Conservation (phyloP, 2,797 vertebrate genomes). For the Gallinago solitaria region DNA sequence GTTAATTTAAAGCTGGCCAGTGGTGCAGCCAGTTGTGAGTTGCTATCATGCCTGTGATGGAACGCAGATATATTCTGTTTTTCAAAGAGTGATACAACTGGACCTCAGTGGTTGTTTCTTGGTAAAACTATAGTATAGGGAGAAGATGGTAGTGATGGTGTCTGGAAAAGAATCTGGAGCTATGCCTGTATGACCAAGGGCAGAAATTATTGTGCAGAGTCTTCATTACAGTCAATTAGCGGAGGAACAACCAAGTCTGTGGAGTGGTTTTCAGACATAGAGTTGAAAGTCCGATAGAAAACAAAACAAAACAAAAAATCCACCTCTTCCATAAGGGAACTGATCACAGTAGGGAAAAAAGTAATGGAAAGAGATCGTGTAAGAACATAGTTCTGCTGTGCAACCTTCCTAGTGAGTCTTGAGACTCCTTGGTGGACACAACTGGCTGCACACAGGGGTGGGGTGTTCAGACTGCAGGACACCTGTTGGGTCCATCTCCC, state of each 20-base stretch:
- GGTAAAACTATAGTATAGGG: background rate
- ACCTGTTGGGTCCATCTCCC: background rate
- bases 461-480: background rate
- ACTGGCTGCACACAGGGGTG: background rate
- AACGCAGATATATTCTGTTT: background rate
- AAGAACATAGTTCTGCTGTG: background rate
- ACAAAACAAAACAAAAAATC: background rate
- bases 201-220: background rate
- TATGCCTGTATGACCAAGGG: accelerated
- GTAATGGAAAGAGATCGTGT: background rate
- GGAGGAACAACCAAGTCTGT: background rate
- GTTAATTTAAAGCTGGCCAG: background rate
- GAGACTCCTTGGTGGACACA: background rate
- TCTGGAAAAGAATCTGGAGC: background rate
- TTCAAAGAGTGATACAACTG: background rate
- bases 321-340: background rate
- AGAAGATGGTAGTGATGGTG: background rate
- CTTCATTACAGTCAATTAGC: background rate
- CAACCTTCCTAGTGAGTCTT: background rate
- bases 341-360: background rate
- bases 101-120: background rate
- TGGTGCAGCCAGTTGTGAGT: background rate
- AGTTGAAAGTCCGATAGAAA: background rate
- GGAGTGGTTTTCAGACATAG: background rate
- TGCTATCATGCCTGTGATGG: background rate